Evolutionary conservation across 2,113 vertebrate genomes (phyloP).

Genomic region (Clarias magur): DNA sequence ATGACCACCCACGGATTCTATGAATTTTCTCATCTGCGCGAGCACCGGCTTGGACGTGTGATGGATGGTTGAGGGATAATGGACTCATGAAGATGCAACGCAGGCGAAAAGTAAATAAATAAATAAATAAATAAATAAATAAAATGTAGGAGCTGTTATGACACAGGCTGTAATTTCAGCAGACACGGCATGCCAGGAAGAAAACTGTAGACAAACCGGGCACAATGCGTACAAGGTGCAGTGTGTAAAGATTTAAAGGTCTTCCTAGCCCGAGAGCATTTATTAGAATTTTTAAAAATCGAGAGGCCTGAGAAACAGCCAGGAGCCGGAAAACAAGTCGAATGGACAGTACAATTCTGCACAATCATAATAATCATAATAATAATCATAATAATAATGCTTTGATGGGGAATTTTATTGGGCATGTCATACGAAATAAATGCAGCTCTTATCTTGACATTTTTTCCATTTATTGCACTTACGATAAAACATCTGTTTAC

Average conservation of each 20-base stretch:
- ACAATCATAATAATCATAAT: too few relatives aligned
- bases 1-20: slow-evolving; percentile 34
- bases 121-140: background rate
- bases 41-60: slow-evolving; percentile 16
- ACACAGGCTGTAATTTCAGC: background rate
- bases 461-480: background rate
- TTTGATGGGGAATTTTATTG: too few relatives aligned
- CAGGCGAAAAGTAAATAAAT: background rate
- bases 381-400: too few relatives aligned
- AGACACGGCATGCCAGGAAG: background rate
- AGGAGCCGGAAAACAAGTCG: too few relatives aligned
- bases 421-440: background rate
- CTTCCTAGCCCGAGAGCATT: background rate
- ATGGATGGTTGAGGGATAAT: slow-evolving; percentile 16
- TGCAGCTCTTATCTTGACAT: too few relatives aligned
- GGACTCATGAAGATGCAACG: slow-evolving; percentile 15
- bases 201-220: background rate
- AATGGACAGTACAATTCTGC: too few relatives aligned
- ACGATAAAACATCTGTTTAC: background rate
- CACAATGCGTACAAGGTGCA: background rate
- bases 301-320: too few relatives aligned
- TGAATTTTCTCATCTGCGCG: slow-evolving; percentile 31
- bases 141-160: background rate
- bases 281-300: background rate
- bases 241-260: slow-evolving; percentile 7